Evolutionary conservation across 2,888 invertebrate genomes (phyloP).

Genomic region (Leuctra nigra): DNA sequence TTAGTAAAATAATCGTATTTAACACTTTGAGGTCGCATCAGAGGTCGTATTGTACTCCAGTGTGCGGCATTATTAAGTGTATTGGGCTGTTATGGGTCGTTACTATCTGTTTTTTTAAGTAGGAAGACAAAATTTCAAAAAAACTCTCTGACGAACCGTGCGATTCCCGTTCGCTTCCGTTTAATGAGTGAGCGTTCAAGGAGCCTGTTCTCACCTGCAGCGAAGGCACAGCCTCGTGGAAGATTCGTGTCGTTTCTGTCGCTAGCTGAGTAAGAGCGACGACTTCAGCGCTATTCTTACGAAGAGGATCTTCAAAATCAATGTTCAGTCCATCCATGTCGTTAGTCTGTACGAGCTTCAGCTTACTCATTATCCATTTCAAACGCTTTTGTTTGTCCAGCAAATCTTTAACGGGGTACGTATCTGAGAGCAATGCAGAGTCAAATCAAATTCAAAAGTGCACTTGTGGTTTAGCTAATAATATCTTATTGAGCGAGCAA

Average conservation of each 20-base stretch:
- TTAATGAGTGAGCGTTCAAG: no score
- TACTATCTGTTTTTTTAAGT: no score
- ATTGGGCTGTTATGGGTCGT: no score
- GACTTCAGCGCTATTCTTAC: background rate
- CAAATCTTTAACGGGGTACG: background rate
- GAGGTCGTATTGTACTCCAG: no score
- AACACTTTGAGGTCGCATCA: no score
- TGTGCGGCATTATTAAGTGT: no score
- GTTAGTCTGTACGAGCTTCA: background rate
- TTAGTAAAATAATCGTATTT: no score
- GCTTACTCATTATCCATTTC: background rate
- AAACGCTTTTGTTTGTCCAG: background rate
- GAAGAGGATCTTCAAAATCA: background rate
- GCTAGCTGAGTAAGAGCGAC: background rate
- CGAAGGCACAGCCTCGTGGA: background rate
- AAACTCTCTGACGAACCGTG: no score
- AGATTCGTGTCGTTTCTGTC: background rate
- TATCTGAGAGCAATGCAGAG: background rate
- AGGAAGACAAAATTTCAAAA: no score
- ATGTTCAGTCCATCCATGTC: background rate
- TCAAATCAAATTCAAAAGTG: background rate
- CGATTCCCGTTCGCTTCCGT: no score
- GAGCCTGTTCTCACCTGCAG: background rate
- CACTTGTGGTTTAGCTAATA: no score
- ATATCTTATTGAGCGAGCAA: no score